These are phyloP conservation scores for Penaeus chinensis DNA, from an alignment of 1,140 invertebrate species.

Conservation along the genomic window DNA sequence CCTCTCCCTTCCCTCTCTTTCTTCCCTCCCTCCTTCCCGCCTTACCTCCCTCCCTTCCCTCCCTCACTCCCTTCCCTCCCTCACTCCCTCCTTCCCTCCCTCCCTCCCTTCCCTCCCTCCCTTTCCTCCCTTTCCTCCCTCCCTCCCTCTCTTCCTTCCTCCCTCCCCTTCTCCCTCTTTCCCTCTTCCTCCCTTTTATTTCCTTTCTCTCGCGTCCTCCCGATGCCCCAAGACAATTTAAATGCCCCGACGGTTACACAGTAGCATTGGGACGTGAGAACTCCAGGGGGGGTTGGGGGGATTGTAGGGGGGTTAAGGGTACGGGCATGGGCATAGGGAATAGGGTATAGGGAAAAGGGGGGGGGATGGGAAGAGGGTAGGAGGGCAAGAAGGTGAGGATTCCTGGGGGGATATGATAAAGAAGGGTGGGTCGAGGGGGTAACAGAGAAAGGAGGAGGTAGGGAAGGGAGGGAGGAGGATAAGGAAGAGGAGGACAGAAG, in stretches of 20 bases:
- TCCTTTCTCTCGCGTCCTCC: too few relatives aligned
- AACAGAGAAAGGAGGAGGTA: too few relatives aligned
- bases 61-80: neutral
- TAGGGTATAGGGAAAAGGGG: neutral
- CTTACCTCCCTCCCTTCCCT: neutral
- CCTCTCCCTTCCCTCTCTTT: neutral
- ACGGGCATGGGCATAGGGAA: neutral
- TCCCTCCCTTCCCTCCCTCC: neutral
- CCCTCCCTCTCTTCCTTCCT: neutral
- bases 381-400: neutral
- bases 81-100: slow-evolving; percentile 7
- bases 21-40: neutral
- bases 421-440: too few relatives aligned
- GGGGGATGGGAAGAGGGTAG: neutral
- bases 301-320: neutral
- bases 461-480: too few relatives aligned
- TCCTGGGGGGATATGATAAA: too few relatives aligned
- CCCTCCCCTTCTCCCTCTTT: neutral
- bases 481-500: too few relatives aligned
- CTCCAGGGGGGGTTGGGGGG: neutral
- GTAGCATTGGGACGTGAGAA: slow-evolving; percentile 12
- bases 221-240: slow-evolving; percentile 37
- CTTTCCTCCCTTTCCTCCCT: neutral
- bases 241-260: slow-evolving; percentile 41
- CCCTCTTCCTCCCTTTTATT: neutral